Percentiles rank a stretch among this genome's conserved stretches.
These are phyloP conservation scores for Carlito syrichta DNA, from an alignment of 2,113 vertebrate species.

Conservation along the genomic window DNA sequence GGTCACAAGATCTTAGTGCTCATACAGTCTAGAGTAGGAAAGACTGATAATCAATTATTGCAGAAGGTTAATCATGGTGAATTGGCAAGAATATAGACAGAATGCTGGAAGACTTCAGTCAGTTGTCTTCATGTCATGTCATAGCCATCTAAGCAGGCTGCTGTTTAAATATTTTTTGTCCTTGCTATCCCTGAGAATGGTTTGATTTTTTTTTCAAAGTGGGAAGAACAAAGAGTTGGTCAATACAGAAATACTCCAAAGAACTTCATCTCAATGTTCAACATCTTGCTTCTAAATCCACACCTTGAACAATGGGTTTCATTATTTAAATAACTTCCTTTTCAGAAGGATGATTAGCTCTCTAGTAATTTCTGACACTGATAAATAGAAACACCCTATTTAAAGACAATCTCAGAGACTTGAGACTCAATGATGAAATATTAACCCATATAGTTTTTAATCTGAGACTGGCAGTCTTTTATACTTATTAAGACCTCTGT, in stretches of 20 bases:
- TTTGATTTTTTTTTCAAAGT: not conserved
- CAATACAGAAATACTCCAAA: not conserved
- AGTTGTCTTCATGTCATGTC: not conserved
- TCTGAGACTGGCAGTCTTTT: not conserved
- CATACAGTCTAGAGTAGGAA: not conserved
- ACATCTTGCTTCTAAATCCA: not conserved
- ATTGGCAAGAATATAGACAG: not conserved
- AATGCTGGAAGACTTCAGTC: not conserved
- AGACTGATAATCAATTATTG: not conserved
- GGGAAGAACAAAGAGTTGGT: not conserved
- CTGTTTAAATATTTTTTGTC: not conserved
- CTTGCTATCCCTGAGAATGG: not conserved
- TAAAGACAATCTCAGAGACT: not conserved
- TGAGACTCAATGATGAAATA: not conserved
- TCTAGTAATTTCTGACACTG: not conserved
- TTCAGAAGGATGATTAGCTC: not conserved
- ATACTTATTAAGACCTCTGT: not conserved
- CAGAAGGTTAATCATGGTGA: not conserved
- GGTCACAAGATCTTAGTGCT: not conserved
- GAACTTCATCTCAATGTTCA: not conserved
- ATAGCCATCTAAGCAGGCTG: not conserved
- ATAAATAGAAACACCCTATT: not conserved
- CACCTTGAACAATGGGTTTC: not conserved
- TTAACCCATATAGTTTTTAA: not conserved
- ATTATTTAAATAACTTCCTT: not conserved